These are phyloP conservation scores for Danio kyathit DNA, from an alignment of 2,797 vertebrate species.

Conservation along the genomic window DNA sequence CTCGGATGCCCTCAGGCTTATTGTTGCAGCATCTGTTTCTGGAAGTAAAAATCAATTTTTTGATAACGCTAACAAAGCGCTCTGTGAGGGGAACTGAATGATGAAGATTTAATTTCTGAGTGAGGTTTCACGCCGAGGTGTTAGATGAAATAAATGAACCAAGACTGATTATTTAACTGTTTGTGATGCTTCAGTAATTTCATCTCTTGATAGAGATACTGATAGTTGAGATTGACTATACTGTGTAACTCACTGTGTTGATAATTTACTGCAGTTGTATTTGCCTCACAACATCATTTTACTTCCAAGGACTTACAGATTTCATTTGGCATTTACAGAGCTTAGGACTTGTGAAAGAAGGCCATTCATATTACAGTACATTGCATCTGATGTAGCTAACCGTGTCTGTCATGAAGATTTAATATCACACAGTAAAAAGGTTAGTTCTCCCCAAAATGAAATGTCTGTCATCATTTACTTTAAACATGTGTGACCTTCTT, in stretches of 20 bases:
- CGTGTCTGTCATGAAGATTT: slow-evolving; percentile 18
- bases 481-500: background rate
- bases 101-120: slow-evolving; percentile 9
- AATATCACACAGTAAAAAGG: slow-evolving; percentile 7
- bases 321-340: slow-evolving; percentile 2
- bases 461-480: background rate
- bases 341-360: background rate
- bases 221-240: background rate
- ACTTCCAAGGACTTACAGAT: slow-evolving; percentile 2
- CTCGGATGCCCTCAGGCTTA: slow-evolving; percentile 30
- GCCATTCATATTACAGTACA: background rate
- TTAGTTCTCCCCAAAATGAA: background rate
- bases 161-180: slow-evolving; percentile 14
- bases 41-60: slow-evolving; percentile 21
- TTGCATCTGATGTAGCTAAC: background rate
- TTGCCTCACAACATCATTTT: slow-evolving; percentile 14
- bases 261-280: background rate
- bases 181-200: slow-evolving; percentile 35
- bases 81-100: slow-evolving; percentile 1
- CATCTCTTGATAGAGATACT: slow-evolving; percentile 1
- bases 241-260: background rate
- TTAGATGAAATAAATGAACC: slow-evolving; percentile 9
- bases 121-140: background rate
- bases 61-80: slow-evolving; percentile 4
- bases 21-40: slow-evolving; percentile 37